A percentile compares a stretch with the other conserved stretches of the same genome.
Conservation (phyloP, 2,888 invertebrate genomes). For the Spatulosminthurus flaviceps region DNA sequence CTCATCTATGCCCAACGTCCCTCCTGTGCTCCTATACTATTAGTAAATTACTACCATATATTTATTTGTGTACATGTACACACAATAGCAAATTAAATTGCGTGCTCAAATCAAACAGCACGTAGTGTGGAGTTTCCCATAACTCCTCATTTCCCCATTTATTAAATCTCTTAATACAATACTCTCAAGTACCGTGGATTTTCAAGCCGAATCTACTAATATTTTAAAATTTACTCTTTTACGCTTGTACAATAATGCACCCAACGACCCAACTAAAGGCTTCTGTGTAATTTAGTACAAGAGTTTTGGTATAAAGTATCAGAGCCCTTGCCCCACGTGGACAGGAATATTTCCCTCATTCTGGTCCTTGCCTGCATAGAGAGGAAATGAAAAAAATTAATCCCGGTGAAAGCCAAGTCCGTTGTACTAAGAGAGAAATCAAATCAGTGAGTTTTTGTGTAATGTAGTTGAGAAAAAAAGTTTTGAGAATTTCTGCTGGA, state of each 20-base stretch:
- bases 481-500: constrained; percentile 4
- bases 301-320: no score
- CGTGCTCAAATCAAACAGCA: background rate
- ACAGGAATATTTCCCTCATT: no score
- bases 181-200: background rate
- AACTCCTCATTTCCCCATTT: constrained; percentile 4
- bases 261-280: background rate
- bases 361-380: no score
- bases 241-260: background rate
- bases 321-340: no score
- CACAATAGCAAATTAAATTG: background rate
- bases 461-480: constrained; percentile 28
- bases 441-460: background rate
- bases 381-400: background rate
- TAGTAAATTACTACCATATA: no score
- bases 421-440: background rate
- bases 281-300: no score
- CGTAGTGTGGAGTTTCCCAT: background rate
- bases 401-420: constrained; percentile 3
- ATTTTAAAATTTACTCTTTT: background rate
- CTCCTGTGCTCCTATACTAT: background rate
- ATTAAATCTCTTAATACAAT: background rate
- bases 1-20: background rate
- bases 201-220: background rate
- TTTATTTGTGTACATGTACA: no score